Conservation (phyloP, 2,888 invertebrate species). For the Tetheella fluctuosa region DNA sequence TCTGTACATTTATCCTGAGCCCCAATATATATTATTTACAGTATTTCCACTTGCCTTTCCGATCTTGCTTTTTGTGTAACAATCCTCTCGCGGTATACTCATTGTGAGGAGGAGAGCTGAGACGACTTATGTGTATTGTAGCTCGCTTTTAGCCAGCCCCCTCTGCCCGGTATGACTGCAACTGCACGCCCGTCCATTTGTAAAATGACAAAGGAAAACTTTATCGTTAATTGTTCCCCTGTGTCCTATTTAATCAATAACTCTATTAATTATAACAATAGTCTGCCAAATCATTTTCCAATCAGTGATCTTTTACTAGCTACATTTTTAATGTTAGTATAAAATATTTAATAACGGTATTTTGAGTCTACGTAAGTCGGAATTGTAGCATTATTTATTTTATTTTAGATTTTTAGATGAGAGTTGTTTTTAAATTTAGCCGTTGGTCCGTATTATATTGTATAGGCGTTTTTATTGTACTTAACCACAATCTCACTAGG, state of each 20-base stretch:
- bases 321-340: too few species aligned
- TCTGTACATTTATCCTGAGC: too few species aligned
- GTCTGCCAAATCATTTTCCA: background rate
- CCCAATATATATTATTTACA: background rate
- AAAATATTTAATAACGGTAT: too few species aligned
- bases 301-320: background rate
- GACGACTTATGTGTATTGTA: slow-evolving; percentile 42
- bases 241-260: slow-evolving; percentile 27
- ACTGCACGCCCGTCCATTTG: slow-evolving; percentile 37
- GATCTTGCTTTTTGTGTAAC: slow-evolving; percentile 22
- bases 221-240: slow-evolving; percentile 36
- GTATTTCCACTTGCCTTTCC: background rate
- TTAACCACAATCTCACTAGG: too few species aligned
- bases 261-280: background rate
- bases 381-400: too few species aligned
- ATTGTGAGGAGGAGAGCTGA: slow-evolving; percentile 39
- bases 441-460: too few species aligned
- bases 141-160: slow-evolving; percentile 46
- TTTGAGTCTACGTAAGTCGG: too few species aligned
- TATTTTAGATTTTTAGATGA: too few species aligned
- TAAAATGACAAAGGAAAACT: slow-evolving; percentile 39
- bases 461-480: too few species aligned
- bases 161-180: slow-evolving; percentile 21
- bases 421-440: too few species aligned
- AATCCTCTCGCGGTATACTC: slow-evolving; percentile 24